These are phyloP conservation scores for Nannoperca australis DNA, from an alignment of 2,797 vertebrate genomes.

Conservation along the genomic window DNA sequence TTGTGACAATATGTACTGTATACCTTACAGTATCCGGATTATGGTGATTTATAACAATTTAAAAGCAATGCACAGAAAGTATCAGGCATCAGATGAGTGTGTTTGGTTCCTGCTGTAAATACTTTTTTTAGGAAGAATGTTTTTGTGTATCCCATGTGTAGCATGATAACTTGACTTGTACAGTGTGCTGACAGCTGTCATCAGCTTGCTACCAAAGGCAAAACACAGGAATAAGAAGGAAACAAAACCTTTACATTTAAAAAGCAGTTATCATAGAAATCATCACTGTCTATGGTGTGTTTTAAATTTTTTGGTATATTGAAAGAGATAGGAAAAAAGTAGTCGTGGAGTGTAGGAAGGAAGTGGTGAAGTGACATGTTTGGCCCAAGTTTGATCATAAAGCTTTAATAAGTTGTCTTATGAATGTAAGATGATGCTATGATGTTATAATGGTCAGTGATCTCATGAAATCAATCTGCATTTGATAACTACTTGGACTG, in stretches of 20 bases:
- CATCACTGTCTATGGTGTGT: too few relatives aligned
- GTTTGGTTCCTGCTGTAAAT: constrained; percentile 36
- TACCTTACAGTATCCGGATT: constrained; percentile 26
- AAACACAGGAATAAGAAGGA: constrained; percentile 7
- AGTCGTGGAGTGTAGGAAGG: neutral
- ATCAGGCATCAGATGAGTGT: constrained; percentile 31
- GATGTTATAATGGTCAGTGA: neutral
- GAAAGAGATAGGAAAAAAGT: neutral
- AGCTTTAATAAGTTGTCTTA: neutral
- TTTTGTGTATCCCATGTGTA: constrained; percentile 23
- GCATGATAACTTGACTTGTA: constrained; percentile 32
- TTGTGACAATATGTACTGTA: neutral
- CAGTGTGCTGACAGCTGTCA: constrained; percentile 45
- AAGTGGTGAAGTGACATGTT: neutral
- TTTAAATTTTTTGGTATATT: neutral
- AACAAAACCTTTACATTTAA: constrained; percentile 8
- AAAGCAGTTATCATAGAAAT: neutral
- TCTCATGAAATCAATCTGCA: constrained; percentile 13
- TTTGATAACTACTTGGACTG: constrained; percentile 3
- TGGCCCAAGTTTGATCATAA: neutral
- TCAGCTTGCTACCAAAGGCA: constrained; percentile 18
- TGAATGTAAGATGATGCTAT: neutral
- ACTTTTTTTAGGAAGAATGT: constrained; percentile 7
- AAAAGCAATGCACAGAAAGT: constrained; percentile 35
- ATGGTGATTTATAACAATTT: constrained; percentile 39